phyloP scores from a whole-genome alignment of 2,113 vertebrate genomes.

The Myrmecobius fasciatus region DNA sequence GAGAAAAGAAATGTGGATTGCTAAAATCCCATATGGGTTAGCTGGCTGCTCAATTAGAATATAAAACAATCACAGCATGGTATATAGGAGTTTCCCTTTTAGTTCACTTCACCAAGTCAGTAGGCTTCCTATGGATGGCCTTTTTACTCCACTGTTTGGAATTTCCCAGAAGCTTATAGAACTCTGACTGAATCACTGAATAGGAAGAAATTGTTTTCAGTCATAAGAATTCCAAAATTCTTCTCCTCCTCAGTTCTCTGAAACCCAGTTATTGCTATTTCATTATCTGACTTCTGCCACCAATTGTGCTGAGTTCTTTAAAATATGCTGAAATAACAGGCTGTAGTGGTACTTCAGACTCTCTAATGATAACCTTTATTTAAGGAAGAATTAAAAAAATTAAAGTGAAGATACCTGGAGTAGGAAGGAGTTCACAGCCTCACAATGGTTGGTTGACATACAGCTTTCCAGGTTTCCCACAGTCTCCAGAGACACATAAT shows the following conservation, averaged over 20 bases:
- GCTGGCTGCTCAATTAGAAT: neutral
- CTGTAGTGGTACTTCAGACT: neutral
- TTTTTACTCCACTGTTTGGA: neutral
- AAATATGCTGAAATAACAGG: neutral
- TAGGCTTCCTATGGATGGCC: neutral
- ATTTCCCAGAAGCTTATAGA: neutral
- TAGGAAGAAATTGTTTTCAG: neutral
- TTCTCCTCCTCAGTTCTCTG: neutral
- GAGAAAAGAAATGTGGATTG: neutral
- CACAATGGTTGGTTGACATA: neutral
- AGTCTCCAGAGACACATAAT: neutral
- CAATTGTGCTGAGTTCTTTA: neutral
- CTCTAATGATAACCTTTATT: neutral
- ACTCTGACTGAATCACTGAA: neutral
- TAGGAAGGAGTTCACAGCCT: neutral
- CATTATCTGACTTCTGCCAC: neutral
- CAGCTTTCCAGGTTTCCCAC: neutral
- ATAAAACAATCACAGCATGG: neutral
- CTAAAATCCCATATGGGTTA: neutral
- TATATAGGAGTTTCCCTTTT: neutral
- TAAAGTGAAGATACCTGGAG: neutral
- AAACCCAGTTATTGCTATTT: neutral
- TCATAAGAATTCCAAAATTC: neutral
- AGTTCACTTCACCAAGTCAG: neutral
- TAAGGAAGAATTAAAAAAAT: neutral